Conservation (phyloP, 2,888 invertebrate species). For the Syrista parreyssii region DNA sequence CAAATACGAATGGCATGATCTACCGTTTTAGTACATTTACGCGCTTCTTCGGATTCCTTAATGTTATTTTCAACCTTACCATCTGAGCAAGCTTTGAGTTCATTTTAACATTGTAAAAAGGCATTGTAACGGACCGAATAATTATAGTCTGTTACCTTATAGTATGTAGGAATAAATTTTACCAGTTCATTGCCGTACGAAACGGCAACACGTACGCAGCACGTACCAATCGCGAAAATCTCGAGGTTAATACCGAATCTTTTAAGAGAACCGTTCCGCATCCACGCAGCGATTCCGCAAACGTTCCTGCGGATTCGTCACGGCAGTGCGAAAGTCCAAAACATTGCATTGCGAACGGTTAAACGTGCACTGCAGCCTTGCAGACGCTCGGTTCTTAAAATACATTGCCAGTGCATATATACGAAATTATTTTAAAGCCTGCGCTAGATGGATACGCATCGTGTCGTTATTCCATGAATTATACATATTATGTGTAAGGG, state of each 20-base stretch:
- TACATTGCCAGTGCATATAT: not conserved
- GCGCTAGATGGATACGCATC: not conserved
- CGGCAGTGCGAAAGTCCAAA: not conserved
- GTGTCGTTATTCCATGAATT: not conserved
- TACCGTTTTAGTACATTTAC: not conserved
- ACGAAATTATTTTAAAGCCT: not conserved
- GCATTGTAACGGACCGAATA: not conserved
- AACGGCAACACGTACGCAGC: not conserved
- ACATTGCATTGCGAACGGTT: not conserved
- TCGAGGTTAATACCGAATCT: not conserved
- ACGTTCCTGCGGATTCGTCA: not conserved
- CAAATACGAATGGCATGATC: not conserved
- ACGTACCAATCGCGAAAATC: not conserved
- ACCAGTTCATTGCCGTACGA: not conserved
- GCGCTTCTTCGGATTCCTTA: not conserved
- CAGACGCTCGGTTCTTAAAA: not conserved
- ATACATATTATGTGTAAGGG: not conserved
- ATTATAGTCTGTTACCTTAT: not conserved
- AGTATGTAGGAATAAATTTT: not conserved
- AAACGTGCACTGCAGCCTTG: not conserved
- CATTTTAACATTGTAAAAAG: not conserved
- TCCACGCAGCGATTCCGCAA: not conserved
- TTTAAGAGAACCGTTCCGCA: not conserved
- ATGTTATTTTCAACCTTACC: not conserved
- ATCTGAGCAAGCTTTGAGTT: not conserved